A percentile compares a stretch with the other conserved stretches of the same genome.
These are phyloP conservation scores for Rhinopomastus cyanomelas DNA, from an alignment of 2,113 vertebrate species.

Conservation along the genomic window DNA sequence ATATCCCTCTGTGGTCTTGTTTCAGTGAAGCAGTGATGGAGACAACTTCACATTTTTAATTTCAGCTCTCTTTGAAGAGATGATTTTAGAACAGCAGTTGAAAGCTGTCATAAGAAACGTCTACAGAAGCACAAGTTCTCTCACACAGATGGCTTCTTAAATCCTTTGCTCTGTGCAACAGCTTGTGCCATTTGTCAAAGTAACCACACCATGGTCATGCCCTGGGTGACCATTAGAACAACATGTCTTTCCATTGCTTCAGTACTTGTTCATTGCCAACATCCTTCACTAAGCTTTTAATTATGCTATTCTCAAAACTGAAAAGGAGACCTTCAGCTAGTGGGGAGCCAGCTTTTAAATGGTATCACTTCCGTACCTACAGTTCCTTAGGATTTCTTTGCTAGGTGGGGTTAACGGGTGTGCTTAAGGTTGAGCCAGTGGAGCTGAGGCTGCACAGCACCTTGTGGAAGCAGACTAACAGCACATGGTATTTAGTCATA, in stretches of 20 bases:
- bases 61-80: background rate
- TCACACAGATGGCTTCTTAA: background rate
- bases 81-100: background rate
- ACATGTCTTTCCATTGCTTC: background rate
- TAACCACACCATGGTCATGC: background rate
- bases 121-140: background rate
- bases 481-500: background rate
- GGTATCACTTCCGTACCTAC: background rate
- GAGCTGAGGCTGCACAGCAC: background rate
- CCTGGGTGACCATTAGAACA: background rate
- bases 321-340: background rate
- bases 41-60: background rate
- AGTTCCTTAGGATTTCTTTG: background rate
- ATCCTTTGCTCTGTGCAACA: background rate
- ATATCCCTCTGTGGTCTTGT: background rate
- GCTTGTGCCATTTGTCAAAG: background rate
- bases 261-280: background rate
- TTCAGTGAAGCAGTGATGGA: background rate
- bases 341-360: background rate
- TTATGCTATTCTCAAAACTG: background rate
- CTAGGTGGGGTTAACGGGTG: background rate
- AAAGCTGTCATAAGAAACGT: background rate
- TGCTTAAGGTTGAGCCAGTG: background rate
- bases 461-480: background rate
- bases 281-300: background rate